phyloP scores from a whole-genome alignment of 2,797 vertebrate genomes.

The Gobionotothen gibberifrons region DNA sequence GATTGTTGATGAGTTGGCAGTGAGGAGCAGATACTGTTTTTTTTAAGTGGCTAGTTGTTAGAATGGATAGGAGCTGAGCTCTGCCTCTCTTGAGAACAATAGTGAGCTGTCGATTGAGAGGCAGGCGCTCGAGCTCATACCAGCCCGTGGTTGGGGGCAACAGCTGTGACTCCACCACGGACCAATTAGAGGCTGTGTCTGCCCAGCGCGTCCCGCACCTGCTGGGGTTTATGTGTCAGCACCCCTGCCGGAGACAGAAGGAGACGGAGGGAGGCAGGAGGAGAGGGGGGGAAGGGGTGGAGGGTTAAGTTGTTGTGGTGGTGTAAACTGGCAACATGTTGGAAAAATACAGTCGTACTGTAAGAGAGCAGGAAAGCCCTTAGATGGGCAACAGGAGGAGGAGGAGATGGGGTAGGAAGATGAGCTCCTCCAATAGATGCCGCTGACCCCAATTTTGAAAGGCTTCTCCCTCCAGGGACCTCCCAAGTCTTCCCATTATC shows the following conservation, averaged over 20 bases:
- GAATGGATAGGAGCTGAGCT: constrained; percentile 58
- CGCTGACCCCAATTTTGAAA: constrained; percentile 81
- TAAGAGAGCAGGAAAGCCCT: constrained; percentile 40
- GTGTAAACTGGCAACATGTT: constrained; percentile 39
- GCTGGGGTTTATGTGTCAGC: constrained; percentile 82
- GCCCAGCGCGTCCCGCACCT: constrained; percentile 75
- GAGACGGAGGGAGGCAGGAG: constrained; percentile 45
- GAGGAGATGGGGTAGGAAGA: constrained; percentile 56
- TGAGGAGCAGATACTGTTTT: constrained; percentile 39
- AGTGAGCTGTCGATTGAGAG: constrained; percentile 67
- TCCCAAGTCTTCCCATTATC: constrained; percentile 77
- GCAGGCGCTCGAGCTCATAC: constrained; percentile 66
- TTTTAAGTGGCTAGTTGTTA: constrained; percentile 55
- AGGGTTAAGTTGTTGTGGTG: constrained; percentile 30
- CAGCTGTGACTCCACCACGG: constrained; percentile 83
- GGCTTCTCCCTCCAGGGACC: constrained; percentile 70
- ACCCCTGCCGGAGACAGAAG: constrained; percentile 63
- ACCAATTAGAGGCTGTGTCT: constrained; percentile 83
- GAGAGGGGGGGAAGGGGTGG: constrained; percentile 30
- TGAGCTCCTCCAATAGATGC: constrained; percentile 62
- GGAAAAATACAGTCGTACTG: constrained; percentile 48
- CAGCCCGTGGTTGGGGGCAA: constrained; percentile 74
- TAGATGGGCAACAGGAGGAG: constrained; percentile 29
- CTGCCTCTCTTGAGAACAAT: constrained; percentile 75
- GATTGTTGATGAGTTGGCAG: constrained; percentile 26